Conservation (phyloP, 2,888 invertebrate species). For the Glaucopsyche alexis region DNA sequence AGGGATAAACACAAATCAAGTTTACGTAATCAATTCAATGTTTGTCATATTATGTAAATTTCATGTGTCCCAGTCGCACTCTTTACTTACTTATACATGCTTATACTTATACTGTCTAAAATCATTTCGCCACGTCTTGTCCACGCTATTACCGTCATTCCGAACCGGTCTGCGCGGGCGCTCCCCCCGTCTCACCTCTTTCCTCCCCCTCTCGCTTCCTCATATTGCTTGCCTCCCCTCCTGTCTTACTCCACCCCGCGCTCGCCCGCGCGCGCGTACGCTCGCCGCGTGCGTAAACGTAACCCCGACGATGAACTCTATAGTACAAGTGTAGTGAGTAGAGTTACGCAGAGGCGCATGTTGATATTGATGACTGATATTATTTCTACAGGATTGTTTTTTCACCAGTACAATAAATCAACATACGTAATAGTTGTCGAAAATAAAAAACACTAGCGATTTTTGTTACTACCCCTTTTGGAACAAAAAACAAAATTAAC, state of each 20-base stretch:
- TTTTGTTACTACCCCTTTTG: too few species aligned
- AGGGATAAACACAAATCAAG: too few species aligned
- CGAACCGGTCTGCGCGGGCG: conserved; percentile 58
- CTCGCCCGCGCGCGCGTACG: conserved; percentile 48
- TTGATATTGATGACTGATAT: background rate
- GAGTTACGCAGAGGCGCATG: background rate
- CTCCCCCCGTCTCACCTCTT: conserved; percentile 42
- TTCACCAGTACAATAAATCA: too few species aligned
- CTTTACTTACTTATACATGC: background rate
- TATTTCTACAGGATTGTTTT: too few species aligned
- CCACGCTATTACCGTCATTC: conserved; percentile 30
- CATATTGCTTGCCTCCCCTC: conserved; percentile 34
- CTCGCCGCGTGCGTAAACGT: conserved; percentile 74
- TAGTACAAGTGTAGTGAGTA: conserved; percentile 34
- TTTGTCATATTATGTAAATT: too few species aligned
- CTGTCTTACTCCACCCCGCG: conserved; percentile 41
- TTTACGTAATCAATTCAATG: background rate
- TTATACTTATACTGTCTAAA: background rate
- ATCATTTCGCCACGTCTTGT: conserved; percentile 26
- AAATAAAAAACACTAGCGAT: too few species aligned
- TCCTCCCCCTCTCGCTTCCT: conserved; percentile 40
- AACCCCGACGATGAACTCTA: conserved; percentile 71
- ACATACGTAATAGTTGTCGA: too few species aligned
- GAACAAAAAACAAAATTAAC: too few species aligned
- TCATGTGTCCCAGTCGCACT: too few species aligned